Evolutionary conservation across 53 echinoderm and acorn worm genomes (phyloP), one percentile per base, ranked within the genome.

Genomic region (Echinometra lucunter): DNA sequence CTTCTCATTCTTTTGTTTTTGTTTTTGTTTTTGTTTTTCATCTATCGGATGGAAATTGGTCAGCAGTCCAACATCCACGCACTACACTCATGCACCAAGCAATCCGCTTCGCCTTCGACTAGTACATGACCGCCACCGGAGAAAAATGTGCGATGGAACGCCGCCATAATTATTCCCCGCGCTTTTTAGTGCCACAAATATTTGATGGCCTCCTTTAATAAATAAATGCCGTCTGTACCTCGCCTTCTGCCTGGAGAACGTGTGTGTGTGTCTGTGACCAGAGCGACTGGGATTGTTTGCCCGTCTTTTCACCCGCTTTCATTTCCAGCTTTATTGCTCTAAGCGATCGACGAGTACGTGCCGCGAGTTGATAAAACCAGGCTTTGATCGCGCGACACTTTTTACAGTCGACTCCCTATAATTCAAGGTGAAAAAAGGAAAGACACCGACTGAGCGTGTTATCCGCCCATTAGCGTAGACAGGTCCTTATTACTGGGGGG

Each of bases 251-350:
- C 82, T 42, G 42, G 89, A 88, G 32, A 34, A 57, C 15, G 89
- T 30, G 25, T 17, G 88, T 25, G 15, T 28, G 89, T n/a, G 56
- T 88, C 25, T 88, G 89, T 88, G 49, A 88, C 89, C 89, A 53
- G 25, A n/a, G 89, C 55, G 32, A 44, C 89, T 88, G 44, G 47
- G 56, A 56, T 88, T 88, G 56, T 88, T 88, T 88, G 89, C 89
- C 82, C 47, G 57, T 55, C 49, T 87, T 88, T 88, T 82, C 82
- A 82, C 82, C 45, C 82, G 82, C 45, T 82, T 75, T 88, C 89
- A 88, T 88, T 88, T 88, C 89, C 28, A 47, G 89, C 89, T 88
- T 88, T 56, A 56, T 88, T 88, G 89, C 89, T 88, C 56, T 88
- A 32, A 88, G 89, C 89, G 89, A 88, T 88, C 56, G 89, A 10